phyloP scores from a whole-genome alignment of 2,797 vertebrate species.

The Picus viridis region DNA sequence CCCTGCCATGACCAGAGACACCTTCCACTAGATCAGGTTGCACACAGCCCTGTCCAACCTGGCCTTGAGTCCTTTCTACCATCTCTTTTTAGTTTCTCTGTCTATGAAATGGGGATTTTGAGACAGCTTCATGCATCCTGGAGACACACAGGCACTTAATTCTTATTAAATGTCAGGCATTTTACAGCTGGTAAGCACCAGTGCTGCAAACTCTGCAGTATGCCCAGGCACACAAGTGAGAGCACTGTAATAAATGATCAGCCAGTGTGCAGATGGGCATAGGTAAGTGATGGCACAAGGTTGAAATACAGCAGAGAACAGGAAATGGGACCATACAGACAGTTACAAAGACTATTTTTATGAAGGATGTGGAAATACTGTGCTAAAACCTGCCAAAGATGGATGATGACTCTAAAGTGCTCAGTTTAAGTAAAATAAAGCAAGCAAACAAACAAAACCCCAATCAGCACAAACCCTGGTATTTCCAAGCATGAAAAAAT shows the following conservation, averaged over 20 bases:
- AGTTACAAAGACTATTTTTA: neutral
- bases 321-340: neutral
- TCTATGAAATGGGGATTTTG: neutral
- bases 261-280: neutral
- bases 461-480: no score
- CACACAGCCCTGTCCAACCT: neutral
- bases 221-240: neutral
- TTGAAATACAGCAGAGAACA: neutral
- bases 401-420: neutral
- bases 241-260: neutral
- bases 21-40: neutral
- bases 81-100: neutral
- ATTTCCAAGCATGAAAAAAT: constrained; percentile 7
- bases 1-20: neutral
- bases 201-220: neutral
- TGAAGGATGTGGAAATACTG: neutral
- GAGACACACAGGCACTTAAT: neutral
- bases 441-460: neutral
- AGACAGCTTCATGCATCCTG: neutral
- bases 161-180: neutral
- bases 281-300: neutral
- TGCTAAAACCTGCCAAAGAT: neutral
- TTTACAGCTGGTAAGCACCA: neutral
- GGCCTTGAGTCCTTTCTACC: neutral
- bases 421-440: neutral